Percentiles rank a stretch among this genome's conserved stretches.
These are phyloP conservation scores for Scaptomyza pallida DNA, from an alignment of 1,140 invertebrate genomes.

Conservation along the genomic window DNA sequence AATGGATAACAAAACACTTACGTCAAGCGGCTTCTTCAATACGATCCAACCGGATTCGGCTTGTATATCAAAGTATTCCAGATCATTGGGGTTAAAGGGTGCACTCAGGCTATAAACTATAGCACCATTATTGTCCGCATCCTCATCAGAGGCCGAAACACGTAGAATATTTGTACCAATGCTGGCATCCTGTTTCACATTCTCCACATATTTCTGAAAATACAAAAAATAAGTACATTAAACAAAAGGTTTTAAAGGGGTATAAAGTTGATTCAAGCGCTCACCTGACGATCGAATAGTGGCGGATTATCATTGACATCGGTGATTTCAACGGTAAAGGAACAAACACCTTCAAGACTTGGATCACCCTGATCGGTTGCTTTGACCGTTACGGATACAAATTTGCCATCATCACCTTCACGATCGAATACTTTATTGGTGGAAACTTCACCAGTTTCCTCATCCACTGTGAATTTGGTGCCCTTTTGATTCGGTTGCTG, in stretches of 20 bases:
- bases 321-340: constrained; percentile 97
- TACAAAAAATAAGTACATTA: background rate
- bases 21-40: constrained; percentile 95
- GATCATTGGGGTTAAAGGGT: constrained; percentile 92
- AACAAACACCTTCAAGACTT: constrained; percentile 96
- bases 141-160: constrained; percentile 97
- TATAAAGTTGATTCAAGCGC: background rate
- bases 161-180: constrained; percentile 96
- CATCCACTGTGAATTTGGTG: constrained; percentile 96
- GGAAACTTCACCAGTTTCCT: constrained; percentile 96
- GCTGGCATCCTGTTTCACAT: constrained; percentile 98
- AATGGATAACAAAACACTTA: constrained; percentile 88
- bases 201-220: constrained; percentile 96
- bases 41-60: constrained; percentile 98
- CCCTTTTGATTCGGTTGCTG: constrained; percentile 98
- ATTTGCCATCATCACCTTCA: constrained; percentile 97
- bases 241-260: no score
- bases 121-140: constrained; percentile 98
- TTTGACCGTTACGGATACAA: constrained; percentile 97
- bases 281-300: constrained; percentile 96
- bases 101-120: constrained; percentile 95
- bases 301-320: constrained; percentile 98
- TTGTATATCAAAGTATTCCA: constrained; percentile 98
- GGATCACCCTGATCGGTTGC: constrained; percentile 98
- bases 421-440: constrained; percentile 98